Percentiles rank a stretch among this genome's conserved stretches.
These are phyloP conservation scores for Polypterus bichir DNA, from an alignment of 2,113 vertebrate species.

Conservation along the genomic window DNA sequence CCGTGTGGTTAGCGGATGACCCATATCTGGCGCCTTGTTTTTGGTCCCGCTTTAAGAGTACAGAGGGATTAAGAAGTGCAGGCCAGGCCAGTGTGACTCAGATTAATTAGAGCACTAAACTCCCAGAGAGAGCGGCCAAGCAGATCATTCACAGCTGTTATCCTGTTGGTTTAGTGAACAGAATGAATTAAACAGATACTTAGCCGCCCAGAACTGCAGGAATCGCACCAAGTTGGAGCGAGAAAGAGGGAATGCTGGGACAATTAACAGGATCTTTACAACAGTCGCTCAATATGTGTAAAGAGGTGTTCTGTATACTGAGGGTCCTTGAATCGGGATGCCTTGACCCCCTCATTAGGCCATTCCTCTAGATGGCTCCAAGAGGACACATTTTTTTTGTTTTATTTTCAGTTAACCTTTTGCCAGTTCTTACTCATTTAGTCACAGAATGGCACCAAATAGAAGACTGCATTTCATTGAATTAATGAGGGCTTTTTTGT, in stretches of 20 bases:
- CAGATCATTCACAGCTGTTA: background rate
- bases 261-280: background rate
- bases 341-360: background rate
- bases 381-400: too few relatives aligned
- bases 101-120: background rate
- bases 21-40: too few relatives aligned
- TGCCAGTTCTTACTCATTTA: too few relatives aligned
- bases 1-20: too few relatives aligned
- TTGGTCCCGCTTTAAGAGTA: background rate
- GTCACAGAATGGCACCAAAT: too few relatives aligned
- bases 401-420: too few relatives aligned
- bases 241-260: too few relatives aligned
- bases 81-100: background rate
- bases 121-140: background rate
- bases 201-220: background rate
- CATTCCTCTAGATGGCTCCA: background rate
- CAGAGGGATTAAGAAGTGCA: background rate
- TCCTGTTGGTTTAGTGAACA: background rate
- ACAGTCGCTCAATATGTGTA: background rate
- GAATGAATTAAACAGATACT: background rate
- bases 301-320: background rate
- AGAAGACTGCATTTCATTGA: too few relatives aligned
- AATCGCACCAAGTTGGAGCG: too few relatives aligned
- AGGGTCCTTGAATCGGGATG: background rate
- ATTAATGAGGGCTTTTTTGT: too few relatives aligned